Conservation (phyloP, 2,113 vertebrate species). For the Paradisaea rubra region DNA sequence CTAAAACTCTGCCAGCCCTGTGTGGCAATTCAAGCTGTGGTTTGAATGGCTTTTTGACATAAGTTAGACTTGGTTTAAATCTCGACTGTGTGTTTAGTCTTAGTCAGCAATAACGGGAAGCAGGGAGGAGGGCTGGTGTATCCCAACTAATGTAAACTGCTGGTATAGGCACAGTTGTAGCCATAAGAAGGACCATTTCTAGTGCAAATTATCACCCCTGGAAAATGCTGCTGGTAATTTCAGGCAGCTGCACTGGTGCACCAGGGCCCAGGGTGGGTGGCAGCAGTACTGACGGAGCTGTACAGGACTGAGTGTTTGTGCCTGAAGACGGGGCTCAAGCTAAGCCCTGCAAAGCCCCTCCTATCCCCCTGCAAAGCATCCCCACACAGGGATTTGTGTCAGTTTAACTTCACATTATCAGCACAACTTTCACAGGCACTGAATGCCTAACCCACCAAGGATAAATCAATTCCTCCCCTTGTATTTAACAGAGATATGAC, state of each 20-base stretch:
- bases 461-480: conserved; percentile 52
- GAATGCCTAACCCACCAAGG: conserved; percentile 28
- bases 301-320: background rate
- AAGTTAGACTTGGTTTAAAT: background rate
- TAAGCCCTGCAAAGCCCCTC: conserved; percentile 10
- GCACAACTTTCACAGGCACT: background rate
- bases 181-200: background rate
- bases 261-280: background rate
- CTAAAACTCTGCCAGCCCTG: background rate
- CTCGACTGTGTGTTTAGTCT: rapidly evolving
- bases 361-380: background rate
- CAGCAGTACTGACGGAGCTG: background rate
- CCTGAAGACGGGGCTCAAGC: background rate
- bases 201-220: background rate
- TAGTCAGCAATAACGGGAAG: background rate
- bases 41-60: background rate
- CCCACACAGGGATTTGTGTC: conserved; percentile 47
- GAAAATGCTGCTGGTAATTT: background rate
- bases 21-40: background rate
- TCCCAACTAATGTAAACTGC: background rate
- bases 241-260: background rate
- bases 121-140: background rate
- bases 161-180: rapidly evolving
- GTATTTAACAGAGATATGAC: conserved; percentile 43
- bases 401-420: conserved; percentile 3